Evolutionary conservation across 2,797 vertebrate species (phyloP), one percentile per base, ranked within the genome.

Genomic region (Champsocephalus esox): DNA sequence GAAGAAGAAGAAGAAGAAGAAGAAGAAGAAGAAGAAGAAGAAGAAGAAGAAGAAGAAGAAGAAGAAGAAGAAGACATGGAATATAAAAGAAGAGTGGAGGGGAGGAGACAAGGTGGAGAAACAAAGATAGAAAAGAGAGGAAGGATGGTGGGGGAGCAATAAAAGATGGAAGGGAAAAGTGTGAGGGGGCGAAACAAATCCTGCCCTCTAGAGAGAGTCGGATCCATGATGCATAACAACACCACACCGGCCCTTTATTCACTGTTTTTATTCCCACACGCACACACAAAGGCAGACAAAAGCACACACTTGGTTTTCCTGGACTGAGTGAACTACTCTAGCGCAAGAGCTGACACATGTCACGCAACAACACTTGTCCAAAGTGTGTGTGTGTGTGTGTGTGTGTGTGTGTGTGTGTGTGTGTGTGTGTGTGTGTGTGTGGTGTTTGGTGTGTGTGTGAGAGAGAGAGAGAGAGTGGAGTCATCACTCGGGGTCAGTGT

Each of bases 291-390:
- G 49, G 41, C 54, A 68, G 38, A 49, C 68, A 71, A 51, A 58
- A 46, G 8, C 67, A 71, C 54, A 61, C 19, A 28, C 59, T n/a
- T 45, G 28, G 49, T 48, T 48, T 75, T 80, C 77, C 62, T 70
- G 16, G 80, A 66, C 67, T 66, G 78, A 85, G 70, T 62, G 74
- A 83, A 75, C 70, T 82, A 82, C 70, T 82, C 68, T 77, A 77
- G 69, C 16, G 52, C 75, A 80, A 84, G 81, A 80, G 65, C 54
- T 71, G 75, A 80, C 81, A 79, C 75, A 72, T 80, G 79, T 87
- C 86, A 88, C 77, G 87, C 87, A 86, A 89, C 82, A 65, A 73
- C 66, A 66, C 61, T 59, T 28, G 1, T 12, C 34, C 34, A 66
- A 44, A 66, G 52, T 10, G n/a, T 55, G n/a, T 16, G 28, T 34